Conservation (phyloP, 2,888 invertebrate species). For the Pterostichus madidus region DNA sequence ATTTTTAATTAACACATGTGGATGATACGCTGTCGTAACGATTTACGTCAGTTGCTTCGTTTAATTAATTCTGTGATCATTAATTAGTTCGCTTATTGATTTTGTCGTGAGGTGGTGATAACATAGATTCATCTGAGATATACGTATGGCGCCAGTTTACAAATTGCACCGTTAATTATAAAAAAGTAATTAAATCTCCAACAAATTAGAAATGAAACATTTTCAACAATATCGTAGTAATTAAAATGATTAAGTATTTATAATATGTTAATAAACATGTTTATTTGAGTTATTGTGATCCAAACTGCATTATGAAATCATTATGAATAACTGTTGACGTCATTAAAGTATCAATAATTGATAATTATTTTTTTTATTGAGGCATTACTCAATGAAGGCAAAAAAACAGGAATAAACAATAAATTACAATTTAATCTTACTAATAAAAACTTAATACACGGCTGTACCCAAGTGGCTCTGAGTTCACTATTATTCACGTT, state of each 20-base stretch:
- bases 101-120: constrained; percentile 29
- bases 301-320: not conserved
- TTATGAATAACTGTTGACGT: not conserved
- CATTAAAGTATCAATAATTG: not conserved
- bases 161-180: not conserved
- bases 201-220: not conserved
- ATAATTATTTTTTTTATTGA: constrained; percentile 2
- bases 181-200: not conserved
- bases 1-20: constrained; percentile 38
- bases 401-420: no score
- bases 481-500: no score
- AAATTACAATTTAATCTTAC: no score
- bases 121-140: constrained; percentile 28
- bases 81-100: constrained; percentile 36
- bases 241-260: not conserved
- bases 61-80: constrained; percentile 44
- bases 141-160: not conserved
- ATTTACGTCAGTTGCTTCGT: constrained; percentile 41
- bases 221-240: not conserved
- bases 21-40: not conserved
- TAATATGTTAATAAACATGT: not conserved
- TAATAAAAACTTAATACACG: no score
- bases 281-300: not conserved
- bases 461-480: no score
- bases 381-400: not conserved